Evolutionary conservation across 92 coral and sea anemone species (phyloP), one percentile per base, ranked within the genome.

Genomic region (Epizoanthus ramosus): DNA sequence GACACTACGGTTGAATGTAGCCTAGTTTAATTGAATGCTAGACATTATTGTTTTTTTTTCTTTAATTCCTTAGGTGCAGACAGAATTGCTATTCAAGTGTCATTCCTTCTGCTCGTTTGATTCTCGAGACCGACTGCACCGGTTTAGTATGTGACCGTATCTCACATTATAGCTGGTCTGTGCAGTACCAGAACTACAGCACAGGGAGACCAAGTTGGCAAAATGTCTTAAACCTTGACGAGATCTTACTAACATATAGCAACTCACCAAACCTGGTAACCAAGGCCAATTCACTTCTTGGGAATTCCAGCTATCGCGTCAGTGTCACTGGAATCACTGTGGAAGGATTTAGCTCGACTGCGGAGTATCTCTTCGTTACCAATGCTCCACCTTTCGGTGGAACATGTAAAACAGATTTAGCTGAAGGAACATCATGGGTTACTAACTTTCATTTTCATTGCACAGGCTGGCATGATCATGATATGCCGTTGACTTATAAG

Each of bases 221-320:
- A 16, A 64, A 80, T 24, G 50, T 90, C 22, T 64, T 69, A 13
- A 69, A 92, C 70, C n/a, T 86, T 28, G 91, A 90, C 19, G 94
- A 88, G 58, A 37, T 57, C 21, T 60, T 84, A 1, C 86, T 94
- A 6, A 94, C 98, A 12, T 89, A 92, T 84, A 75, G 64, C 57
- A 84, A 92, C 59, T 92, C 98, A 13, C 98, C 98, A 17, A 90
- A 88, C 43, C 73, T 94, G 6, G 92, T 94, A 10, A 90, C 91
- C 8, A 81, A 71, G 52, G 91, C 87, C 73, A 88, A 88, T 24
- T 84, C 71, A 35, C 68, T 94, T 6, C 75, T 22, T 6, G 98
- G 94, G 10, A 92, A 94, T 66, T 68, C 92, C 2, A 84, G 92
- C n/a, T 94, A 92, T 80, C 57, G 83, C 0, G 71, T 94, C 50